phyloP scores from a whole-genome alignment of 2,888 invertebrate genomes.

The Zhuqinia jingwanae region DNA sequence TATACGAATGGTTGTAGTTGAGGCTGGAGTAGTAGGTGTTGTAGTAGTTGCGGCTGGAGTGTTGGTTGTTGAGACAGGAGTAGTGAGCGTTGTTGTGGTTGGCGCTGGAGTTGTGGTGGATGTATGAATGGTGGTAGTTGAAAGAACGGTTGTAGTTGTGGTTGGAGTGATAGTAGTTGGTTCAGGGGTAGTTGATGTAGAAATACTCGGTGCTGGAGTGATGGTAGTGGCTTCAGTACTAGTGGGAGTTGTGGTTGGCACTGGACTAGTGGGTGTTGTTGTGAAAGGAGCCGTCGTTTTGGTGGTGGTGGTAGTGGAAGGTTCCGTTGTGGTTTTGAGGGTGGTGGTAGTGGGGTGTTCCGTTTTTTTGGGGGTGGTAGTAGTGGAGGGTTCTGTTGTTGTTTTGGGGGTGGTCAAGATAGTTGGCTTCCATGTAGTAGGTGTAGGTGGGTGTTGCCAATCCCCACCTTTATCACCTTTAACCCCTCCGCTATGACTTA shows the following conservation, averaged over 20 bases:
- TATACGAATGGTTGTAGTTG: constrained; percentile 11
- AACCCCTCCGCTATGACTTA: constrained; percentile 31
- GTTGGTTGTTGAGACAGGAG: constrained; percentile 1
- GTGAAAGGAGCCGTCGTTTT: neutral
- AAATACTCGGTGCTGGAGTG: neutral
- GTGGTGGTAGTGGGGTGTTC: neutral
- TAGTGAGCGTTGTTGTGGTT: neutral
- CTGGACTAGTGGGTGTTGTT: neutral
- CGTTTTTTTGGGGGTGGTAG: neutral
- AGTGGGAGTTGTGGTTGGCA: neutral
- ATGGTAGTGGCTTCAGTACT: too few species aligned
- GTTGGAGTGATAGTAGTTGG: neutral
- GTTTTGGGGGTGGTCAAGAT: too few species aligned
- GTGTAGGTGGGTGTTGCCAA: neutral
- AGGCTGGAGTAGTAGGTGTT: neutral
- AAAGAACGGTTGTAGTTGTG: neutral
- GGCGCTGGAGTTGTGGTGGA: neutral
- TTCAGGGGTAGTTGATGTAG: neutral
- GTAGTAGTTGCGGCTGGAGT: constrained; percentile 1
- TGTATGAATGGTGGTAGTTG: neutral
- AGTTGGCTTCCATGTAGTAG: too few species aligned
- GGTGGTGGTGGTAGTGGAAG: neutral
- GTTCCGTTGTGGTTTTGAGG: neutral
- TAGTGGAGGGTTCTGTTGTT: too few species aligned
- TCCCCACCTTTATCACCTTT: too few species aligned